Base-by-base conservation (phyloP, 2,113 vertebrate genomes). In the Hoplias malabaricus region DNA sequence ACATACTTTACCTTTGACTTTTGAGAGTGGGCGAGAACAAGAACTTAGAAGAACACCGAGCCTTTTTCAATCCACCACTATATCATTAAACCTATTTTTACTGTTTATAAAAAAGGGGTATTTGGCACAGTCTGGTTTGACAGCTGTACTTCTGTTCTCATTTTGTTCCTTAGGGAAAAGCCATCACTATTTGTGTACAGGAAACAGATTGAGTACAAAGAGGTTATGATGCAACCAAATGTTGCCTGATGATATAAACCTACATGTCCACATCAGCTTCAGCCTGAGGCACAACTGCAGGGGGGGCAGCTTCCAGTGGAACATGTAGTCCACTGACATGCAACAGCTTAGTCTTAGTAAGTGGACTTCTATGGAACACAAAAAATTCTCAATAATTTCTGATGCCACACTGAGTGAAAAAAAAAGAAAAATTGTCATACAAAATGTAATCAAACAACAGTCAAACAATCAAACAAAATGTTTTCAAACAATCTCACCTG, bases 91-190 rank as follows among this genome's bases (percentile, higher is more conserved):
- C 0, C 54, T 50, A 40, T 66, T 66, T 40, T 10, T 65, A 65
- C n/a, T 10, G 4, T 16, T 34, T 27, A 5, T 11, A 27, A 13
- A 70, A 50, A 46, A 62, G 19, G 31, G 27, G 33, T 62, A 50
- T 70, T 46, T 62, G 65, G 21, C 36, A n/a, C 65, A 29, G 2
- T 34, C 14, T 77, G 65, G 33, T 40, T 12, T 36, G 54, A 77
- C 40, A 61, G 66, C 38, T 36, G 75, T 14, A 66, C 31, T 12
- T 77, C 40, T 19, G 42, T 50, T 78, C 2, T 76, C 8, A 19
- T 33, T 63, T 43, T 57, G 54, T 36, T 77, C 56, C 67, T 76
- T 11, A 68, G 54, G 57, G 48, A 48, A 11, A 61, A 61, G 57
- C 13, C 57, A 6, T 16, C 27, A 61, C 46, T 50, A 59, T 43